phyloP scores from a whole-genome alignment of 2,113 vertebrate species.

The Colossoma macropomum region DNA sequence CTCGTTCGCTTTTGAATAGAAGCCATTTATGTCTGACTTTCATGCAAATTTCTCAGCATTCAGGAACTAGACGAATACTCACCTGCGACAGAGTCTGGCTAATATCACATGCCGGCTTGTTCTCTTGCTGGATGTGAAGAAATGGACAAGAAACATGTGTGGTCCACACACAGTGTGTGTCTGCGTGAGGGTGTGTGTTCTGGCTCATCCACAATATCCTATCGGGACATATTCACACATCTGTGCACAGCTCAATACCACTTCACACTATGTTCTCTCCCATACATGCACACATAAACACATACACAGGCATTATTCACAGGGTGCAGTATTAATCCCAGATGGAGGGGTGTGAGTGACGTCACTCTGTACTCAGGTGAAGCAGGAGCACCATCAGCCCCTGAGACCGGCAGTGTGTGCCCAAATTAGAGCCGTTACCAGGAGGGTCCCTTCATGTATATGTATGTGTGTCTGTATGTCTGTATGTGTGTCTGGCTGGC shows the following conservation, averaged over 20 bases:
- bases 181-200: neutral
- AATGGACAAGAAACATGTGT: conserved; percentile 38
- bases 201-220: conserved; percentile 3
- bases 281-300: conserved; percentile 40
- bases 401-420: conserved; percentile 37
- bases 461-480: conserved; percentile 8
- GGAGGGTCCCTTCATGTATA: conserved; percentile 37
- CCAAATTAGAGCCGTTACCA: conserved; percentile 52
- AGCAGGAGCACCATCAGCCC: conserved; percentile 36
- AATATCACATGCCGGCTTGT: conserved; percentile 23
- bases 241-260: neutral
- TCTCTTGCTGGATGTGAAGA: conserved; percentile 2
- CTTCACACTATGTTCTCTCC: neutral
- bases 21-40: conserved; percentile 38
- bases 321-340: conserved; percentile 49
- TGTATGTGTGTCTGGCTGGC: neutral
- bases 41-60: conserved; percentile 51
- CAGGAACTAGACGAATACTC: conserved; percentile 28
- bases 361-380: conserved; percentile 48
- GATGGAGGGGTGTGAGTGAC: conserved; percentile 37
- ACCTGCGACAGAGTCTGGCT: conserved; percentile 52
- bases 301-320: conserved; percentile 13
- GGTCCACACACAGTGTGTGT: conserved; percentile 30
- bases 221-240: conserved; percentile 1
- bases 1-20: neutral